phyloP scores from a whole-genome alignment of 53 echinoderm and acorn worm genomes.

The Luidia sarsii region DNA sequence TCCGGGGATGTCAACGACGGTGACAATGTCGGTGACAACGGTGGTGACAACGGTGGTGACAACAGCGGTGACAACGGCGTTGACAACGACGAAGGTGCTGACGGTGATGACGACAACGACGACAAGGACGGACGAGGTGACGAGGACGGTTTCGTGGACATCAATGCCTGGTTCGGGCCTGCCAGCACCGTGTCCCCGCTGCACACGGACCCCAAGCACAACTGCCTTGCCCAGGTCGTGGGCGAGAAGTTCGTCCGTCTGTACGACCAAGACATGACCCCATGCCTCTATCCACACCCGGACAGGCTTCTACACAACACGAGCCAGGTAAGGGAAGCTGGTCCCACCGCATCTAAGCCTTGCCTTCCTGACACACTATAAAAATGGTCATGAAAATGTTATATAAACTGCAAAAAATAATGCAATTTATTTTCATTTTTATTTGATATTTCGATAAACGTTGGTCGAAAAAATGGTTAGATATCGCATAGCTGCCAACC shows the following conservation, averaged over 20 bases:
- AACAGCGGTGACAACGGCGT: neutral
- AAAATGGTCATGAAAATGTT: neutral
- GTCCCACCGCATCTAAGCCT: neutral
- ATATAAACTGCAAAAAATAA: too few relatives aligned
- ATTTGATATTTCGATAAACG: neutral
- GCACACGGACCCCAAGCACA: constrained; percentile 96
- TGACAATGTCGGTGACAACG: too few relatives aligned
- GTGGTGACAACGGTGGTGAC: neutral
- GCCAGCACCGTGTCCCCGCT: constrained; percentile 90
- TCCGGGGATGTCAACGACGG: neutral
- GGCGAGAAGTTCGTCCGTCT: constrained; percentile 88
- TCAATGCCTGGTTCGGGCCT: constrained; percentile 99
- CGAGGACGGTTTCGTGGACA: constrained; percentile 79
- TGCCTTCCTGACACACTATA: neutral
- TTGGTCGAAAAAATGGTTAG: too few relatives aligned
- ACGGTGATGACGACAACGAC: constrained; percentile 31
- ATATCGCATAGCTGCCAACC: too few relatives aligned
- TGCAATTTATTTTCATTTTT: neutral
- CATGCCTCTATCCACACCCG: constrained; percentile 73
- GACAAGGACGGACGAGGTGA: too few relatives aligned
- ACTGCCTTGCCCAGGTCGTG: constrained; percentile 89
- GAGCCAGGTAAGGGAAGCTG: constrained; percentile 72
- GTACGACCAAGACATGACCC: constrained; percentile 68
- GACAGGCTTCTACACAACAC: constrained; percentile 84
- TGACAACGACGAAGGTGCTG: constrained; percentile 13